Evolutionary conservation across 2,113 vertebrate species (phyloP).

Genomic region (Ploceus nigricollis): DNA sequence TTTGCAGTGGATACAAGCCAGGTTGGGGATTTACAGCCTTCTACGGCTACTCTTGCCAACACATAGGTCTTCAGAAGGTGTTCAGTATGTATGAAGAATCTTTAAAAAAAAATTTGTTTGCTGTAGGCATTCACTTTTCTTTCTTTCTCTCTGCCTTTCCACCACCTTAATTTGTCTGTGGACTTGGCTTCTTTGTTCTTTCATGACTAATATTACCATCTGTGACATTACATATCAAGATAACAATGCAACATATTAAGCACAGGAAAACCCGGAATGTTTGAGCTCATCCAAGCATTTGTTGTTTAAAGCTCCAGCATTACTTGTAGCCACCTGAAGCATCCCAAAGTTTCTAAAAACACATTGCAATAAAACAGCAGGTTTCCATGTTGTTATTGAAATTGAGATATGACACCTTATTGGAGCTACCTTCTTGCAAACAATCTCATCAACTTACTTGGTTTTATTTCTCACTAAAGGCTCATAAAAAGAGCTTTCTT

Average conservation of each 20-base stretch:
- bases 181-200: slow-evolving; percentile 80
- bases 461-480: slow-evolving; percentile 5
- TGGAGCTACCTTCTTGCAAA: background rate
- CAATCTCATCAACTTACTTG: background rate
- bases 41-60: slow-evolving; percentile 43
- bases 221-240: slow-evolving; percentile 83
- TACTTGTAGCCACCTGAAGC: slow-evolving; percentile 70
- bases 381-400: slow-evolving; percentile 30
- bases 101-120: slow-evolving; percentile 61
- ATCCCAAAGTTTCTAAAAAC: slow-evolving; percentile 34
- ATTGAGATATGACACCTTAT: background rate
- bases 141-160: slow-evolving; percentile 6
- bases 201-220: slow-evolving; percentile 84
- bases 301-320: slow-evolving; percentile 64
- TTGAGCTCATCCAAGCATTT: slow-evolving; percentile 73
- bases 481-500: background rate
- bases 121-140: slow-evolving; percentile 2
- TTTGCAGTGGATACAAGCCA: slow-evolving; percentile 67
- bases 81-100: slow-evolving; percentile 39
- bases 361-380: slow-evolving; percentile 42
- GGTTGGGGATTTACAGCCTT: slow-evolving; percentile 63
- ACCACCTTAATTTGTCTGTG: slow-evolving; percentile 70
- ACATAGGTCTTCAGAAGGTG: slow-evolving; percentile 61
- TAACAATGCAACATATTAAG: slow-evolving; percentile 80
- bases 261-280: slow-evolving; percentile 73